A percentile compares a stretch with the other conserved stretches of the same genome.
phyloP scores from a whole-genome alignment of 2,888 invertebrate genomes.

The Mamestra brassicae region DNA sequence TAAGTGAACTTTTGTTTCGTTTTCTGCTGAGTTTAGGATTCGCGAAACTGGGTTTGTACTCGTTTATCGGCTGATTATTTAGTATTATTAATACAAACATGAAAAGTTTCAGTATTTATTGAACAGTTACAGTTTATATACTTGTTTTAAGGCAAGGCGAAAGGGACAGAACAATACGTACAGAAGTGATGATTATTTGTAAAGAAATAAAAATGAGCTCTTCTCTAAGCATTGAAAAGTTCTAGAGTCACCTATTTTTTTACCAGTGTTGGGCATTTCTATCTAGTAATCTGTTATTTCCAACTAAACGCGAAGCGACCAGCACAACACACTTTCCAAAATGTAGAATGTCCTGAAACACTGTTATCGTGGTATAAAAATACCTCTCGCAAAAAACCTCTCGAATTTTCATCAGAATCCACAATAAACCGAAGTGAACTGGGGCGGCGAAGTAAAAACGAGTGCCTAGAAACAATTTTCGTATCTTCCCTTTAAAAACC shows the following conservation, averaged over 20 bases:
- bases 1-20: not conserved
- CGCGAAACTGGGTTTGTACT: not conserved
- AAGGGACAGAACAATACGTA: no score
- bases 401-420: slow-evolving; percentile 57
- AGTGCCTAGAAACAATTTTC: slow-evolving; percentile 61
- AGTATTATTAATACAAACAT: no score
- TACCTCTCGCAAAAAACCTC: slow-evolving; percentile 35
- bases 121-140: no score
- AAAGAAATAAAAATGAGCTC: no score
- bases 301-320: not conserved
- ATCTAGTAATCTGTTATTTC: not conserved
- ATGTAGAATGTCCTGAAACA: slow-evolving; percentile 15
- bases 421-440: slow-evolving; percentile 52
- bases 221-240: no score
- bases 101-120: no score
- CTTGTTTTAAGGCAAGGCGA: no score
- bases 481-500: slow-evolving; percentile 54
- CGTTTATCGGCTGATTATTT: no score
- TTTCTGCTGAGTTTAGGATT: not conserved
- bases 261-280: not conserved
- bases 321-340: slow-evolving; percentile 17
- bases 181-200: no score
- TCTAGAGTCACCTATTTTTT: no score
- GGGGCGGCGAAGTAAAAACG: slow-evolving; percentile 47
- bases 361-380: slow-evolving; percentile 47